Conservation (phyloP, 2,888 invertebrate species). For the Tenthredo mesomela region DNA sequence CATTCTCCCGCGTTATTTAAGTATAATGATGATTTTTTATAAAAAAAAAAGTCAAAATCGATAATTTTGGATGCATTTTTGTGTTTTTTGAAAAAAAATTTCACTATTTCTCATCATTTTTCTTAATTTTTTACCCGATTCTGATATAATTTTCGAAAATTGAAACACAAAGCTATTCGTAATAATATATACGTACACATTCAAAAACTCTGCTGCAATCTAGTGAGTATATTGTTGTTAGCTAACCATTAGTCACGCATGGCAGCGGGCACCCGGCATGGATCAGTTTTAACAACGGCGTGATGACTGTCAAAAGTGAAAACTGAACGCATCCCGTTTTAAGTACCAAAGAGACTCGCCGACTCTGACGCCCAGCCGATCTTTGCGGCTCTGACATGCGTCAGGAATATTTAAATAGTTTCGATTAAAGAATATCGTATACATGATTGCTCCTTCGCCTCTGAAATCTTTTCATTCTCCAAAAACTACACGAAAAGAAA, state of each 20-base stretch:
- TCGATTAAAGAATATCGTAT: constrained; percentile 1
- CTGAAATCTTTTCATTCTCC: too few relatives aligned
- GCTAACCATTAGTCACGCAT: constrained; percentile 47
- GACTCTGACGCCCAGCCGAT: constrained; percentile 35
- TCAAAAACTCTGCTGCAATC: background rate
- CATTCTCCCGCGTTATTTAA: background rate
- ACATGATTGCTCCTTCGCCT: too few relatives aligned
- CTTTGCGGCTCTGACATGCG: constrained; percentile 15
- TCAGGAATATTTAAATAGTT: constrained; percentile 30
- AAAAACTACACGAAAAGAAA: too few relatives aligned
- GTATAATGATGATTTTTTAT: background rate
- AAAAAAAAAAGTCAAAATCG: background rate
- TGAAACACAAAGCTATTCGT: too few relatives aligned
- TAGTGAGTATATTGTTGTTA: constrained; percentile 20
- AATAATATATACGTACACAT: too few relatives aligned
- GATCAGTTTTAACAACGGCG: constrained; percentile 48
- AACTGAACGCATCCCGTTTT: constrained; percentile 49
- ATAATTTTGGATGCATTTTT: background rate
- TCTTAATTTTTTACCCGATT: background rate
- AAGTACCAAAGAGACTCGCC: constrained; percentile 46
- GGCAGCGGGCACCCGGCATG: constrained; percentile 45
- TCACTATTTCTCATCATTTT: background rate
- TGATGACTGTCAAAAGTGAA: constrained; percentile 50
- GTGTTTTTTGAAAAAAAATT: background rate
- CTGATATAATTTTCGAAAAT: too few relatives aligned